Base-by-base conservation (phyloP, 2,113 vertebrate genomes). In the Corydoras maculifer region DNA sequence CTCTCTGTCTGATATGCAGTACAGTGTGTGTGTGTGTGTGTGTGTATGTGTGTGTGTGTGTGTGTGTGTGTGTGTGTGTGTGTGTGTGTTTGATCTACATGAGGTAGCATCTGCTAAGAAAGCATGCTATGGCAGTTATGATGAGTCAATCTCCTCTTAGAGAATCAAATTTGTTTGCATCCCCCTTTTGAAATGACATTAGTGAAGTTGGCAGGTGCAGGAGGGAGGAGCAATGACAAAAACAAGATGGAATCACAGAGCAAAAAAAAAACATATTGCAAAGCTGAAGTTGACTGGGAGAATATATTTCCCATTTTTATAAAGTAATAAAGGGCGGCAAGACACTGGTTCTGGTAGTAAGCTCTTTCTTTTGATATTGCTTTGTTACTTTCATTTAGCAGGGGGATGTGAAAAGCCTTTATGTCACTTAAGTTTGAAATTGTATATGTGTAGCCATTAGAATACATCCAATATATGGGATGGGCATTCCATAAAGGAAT, bases 101-200 rank as follows among this genome's bases (percentile, higher is more conserved):
- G 65, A 72, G 61, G 67, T 78, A 58, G 32, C 49, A 76, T 76
- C 69, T 68, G 70, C 58, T 78, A 70, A 77, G 67, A 75, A 80
- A 77, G 75, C 66, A 69, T 11, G 61, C 48, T 35, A 75, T 75
- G 78, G 75, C 79, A 80, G 62, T 63, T 80, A 77, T 77, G 75
- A 80, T 80, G 77, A 80, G 79, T 73, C 73, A 75, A 58, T 77
- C 71, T 61, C 65, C 62, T n/a, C 73, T 64, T 57, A 70, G 70
- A 65, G 73, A 70, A 64, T 63, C 66, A 77, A 67, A 80, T 69
- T 72, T 77, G 69, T 77, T 66, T 72, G 69, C 51, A 49, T 66
- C 73, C 55, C 77, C 57, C 63, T 77, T 25, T 69, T 80, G 70
- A 80, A 77, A 77, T 75, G 31, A 70, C 60, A 80, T 80, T 80